phyloP scores from a whole-genome alignment of 2,113 vertebrate genomes.

The Cynopterus brachyotis region DNA sequence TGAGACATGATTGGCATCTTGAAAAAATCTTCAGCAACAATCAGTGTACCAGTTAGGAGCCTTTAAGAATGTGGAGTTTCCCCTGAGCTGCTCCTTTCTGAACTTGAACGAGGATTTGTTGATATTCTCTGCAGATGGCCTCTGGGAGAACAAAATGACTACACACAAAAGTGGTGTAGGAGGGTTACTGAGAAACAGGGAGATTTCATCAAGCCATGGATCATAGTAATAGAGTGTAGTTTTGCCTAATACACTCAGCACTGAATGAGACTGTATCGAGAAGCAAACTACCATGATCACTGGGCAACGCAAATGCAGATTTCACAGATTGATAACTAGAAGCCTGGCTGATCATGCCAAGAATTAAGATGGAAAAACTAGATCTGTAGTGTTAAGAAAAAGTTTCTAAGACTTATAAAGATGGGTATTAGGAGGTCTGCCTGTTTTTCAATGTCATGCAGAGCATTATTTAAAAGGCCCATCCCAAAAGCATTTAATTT shows the following conservation, averaged over 20 bases:
- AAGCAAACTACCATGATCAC: rapidly evolving
- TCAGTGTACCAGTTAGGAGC: background rate
- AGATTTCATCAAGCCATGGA: rapidly evolving
- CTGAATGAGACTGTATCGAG: too few relatives aligned
- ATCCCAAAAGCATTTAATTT: background rate
- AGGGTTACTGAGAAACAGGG: too few relatives aligned
- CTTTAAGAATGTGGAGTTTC: background rate
- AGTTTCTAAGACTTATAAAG: background rate
- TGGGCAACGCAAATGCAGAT: rapidly evolving
- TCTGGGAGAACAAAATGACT: background rate
- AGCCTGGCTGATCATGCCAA: background rate
- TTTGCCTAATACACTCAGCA: too few relatives aligned
- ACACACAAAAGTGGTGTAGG: rapidly evolving
- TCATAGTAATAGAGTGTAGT: rapidly evolving
- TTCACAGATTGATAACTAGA: background rate
- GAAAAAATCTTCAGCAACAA: background rate
- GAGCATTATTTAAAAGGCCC: background rate
- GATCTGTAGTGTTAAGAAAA: background rate
- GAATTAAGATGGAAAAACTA: background rate
- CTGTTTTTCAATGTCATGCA: background rate
- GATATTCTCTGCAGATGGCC: background rate
- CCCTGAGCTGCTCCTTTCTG: background rate
- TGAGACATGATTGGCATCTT: constrained; percentile 1
- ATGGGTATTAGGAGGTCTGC: background rate
- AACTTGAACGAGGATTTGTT: background rate